Base-by-base conservation (phyloP, 2,113 vertebrate genomes). In the Myotis davidii region DNA sequence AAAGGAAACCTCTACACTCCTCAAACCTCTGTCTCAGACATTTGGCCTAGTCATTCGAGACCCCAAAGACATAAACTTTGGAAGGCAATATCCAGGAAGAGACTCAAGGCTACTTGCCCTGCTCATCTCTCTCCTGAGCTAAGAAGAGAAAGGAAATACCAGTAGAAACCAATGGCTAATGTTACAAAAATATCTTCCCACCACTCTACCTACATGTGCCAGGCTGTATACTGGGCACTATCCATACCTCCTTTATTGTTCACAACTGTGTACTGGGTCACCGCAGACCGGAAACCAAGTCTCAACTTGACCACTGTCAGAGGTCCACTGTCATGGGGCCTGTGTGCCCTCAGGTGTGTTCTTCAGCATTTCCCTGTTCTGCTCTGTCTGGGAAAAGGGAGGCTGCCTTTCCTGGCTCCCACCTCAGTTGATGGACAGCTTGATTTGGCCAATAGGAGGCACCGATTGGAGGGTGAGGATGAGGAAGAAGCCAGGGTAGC, bases 391-490 rank as follows among this genome's bases (percentile, higher is more conserved):
- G 20, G 29, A 32, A 29, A 83, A 72, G 18, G 67, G 23, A 50
- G 5, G 11, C 72, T 73, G 17, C 39, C 21, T 76, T 45, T 65
- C 32, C 27, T 42, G 17, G 12, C 6, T 32, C n/a, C 64, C 42
- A 21, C 3, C 6, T 59, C 45, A 42, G n/a, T 25, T 84, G 48
- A 64, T 0, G 21, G 50, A 20, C 50, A 39, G 23, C 61, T 69
- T 52, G 10, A 2, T 52, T 79, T 69, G 56, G 8, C 61, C 78
- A 91, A 21, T 23, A 42, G 74, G 50, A 79, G 85, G 25, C 32
- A 9, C 17, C 27, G 3, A 48, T 0, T 6, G 9, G 21, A n/a
- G 6, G 14, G 21, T 0, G 1, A 11, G 20, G 12, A 17, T 48
- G 6, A 92, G 59, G 56, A 64, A 84, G 42, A 64, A 79, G 7